A percentile compares a stretch with the other conserved stretches of the same genome.
Conservation (phyloP, 2,797 vertebrate genomes). For the Danio aesculapii region DNA sequence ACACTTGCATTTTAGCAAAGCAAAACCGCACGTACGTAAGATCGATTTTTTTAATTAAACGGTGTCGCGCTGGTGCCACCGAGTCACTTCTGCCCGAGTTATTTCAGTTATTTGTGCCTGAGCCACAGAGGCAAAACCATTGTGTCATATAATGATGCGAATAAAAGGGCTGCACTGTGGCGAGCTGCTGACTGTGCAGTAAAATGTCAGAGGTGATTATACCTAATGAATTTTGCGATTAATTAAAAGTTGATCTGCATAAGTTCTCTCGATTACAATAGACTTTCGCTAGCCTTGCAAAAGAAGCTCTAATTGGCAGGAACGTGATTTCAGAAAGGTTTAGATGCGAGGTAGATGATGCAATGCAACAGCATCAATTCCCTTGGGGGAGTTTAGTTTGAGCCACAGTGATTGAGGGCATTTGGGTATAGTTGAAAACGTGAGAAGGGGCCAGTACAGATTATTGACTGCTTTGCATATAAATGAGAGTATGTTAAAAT, state of each 20-base stretch:
- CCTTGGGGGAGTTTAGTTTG: constrained; percentile 16
- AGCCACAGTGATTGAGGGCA: not conserved
- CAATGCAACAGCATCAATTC: constrained; percentile 9
- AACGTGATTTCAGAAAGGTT: constrained; percentile 9
- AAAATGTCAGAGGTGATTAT: constrained; percentile 39
- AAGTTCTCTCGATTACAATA: constrained; percentile 15
- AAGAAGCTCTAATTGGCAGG: not conserved
- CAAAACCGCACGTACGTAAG: constrained; percentile 23
- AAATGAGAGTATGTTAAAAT: not conserved
- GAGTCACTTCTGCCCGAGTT: not conserved
- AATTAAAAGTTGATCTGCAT: constrained; percentile 45
- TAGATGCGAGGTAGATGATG: not conserved
- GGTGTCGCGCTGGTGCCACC: constrained; percentile 18
- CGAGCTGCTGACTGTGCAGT: constrained; percentile 18
- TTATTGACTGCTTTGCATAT: not conserved
- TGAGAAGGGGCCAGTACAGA: not conserved
- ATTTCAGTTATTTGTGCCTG: constrained; percentile 36
- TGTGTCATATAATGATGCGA: constrained; percentile 28
- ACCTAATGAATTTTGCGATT: constrained; percentile 43
- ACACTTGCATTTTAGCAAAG: constrained; percentile 2
- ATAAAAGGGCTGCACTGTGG: constrained; percentile 36
- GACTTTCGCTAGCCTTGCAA: constrained; percentile 22
- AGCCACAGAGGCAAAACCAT: constrained; percentile 31
- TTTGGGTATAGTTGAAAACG: not conserved
- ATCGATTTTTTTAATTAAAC: constrained; percentile 60